Evolutionary conservation across 2,113 vertebrate genomes (phyloP).

Genomic region (Eidolon helvum): DNA sequence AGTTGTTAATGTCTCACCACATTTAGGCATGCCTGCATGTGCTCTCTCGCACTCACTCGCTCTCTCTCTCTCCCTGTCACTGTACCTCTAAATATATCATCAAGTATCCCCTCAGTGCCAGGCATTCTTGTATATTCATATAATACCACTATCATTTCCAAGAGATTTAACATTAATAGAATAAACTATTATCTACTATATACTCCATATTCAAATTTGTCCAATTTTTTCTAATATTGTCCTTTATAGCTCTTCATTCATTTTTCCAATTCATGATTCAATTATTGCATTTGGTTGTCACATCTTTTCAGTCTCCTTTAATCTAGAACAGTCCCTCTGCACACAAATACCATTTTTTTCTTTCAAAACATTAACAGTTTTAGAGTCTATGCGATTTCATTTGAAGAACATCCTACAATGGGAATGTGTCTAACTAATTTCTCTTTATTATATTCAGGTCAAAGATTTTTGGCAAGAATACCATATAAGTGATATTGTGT

Average conservation of each 20-base stretch:
- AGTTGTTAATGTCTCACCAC: background rate
- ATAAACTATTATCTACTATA: background rate
- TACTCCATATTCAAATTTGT: background rate
- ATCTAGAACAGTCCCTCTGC: background rate
- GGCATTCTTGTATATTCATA: constrained; percentile 9
- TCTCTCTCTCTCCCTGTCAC: background rate
- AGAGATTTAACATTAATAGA: constrained; percentile 7
- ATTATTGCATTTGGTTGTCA: background rate
- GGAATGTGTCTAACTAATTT: constrained; percentile 7
- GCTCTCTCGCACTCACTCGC: background rate
- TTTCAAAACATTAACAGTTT: background rate
- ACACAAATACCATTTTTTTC: background rate
- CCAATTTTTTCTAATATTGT: background rate
- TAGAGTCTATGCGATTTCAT: background rate
- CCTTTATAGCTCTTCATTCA: background rate
- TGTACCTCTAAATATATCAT: background rate
- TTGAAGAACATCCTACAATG: background rate
- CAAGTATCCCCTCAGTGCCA: background rate
- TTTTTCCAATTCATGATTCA: background rate
- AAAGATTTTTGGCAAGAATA: background rate
- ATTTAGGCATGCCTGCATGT: background rate
- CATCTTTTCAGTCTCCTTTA: constrained; percentile 23
- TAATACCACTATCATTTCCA: background rate
- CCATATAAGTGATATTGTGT: background rate
- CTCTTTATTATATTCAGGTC: constrained; percentile 21